These are phyloP conservation scores for Drosophila orena DNA, from an alignment of 1,140 invertebrate species.

Conservation along the genomic window DNA sequence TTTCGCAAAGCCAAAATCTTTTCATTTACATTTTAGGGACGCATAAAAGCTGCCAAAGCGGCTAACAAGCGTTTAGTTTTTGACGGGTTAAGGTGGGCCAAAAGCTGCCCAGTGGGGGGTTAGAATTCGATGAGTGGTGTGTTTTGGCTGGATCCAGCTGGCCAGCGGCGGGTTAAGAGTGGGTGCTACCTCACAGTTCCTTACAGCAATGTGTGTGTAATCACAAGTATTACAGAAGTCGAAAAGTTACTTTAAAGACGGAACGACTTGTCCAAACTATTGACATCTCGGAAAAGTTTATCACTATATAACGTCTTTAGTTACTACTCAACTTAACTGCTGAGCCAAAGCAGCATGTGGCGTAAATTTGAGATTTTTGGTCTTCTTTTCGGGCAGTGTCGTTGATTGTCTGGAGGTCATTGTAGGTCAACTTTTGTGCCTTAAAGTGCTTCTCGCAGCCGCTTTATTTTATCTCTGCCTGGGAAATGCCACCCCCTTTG, in stretches of 20 bases:
- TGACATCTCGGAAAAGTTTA: no score
- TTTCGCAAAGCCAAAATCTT: slow-evolving; percentile 49
- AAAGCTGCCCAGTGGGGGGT: background rate
- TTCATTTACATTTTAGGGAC: slow-evolving; percentile 72
- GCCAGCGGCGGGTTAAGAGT: background rate
- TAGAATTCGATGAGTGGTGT: background rate
- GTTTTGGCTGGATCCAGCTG: background rate
- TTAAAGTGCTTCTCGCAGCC: slow-evolving; percentile 40
- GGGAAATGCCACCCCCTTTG: slow-evolving; percentile 2
- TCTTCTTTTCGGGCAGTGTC: slow-evolving; percentile 3
- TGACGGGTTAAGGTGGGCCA: background rate
- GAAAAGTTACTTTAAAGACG: no score
- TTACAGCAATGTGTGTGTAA: background rate
- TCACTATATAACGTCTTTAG: background rate
- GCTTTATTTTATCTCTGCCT: slow-evolving; percentile 22
- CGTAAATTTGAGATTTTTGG: no score
- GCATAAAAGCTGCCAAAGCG: slow-evolving; percentile 77
- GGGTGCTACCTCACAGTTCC: background rate
- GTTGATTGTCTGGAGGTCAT: slow-evolving; percentile 52
- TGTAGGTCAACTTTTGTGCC: slow-evolving; percentile 59
- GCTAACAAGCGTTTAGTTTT: slow-evolving; percentile 69
- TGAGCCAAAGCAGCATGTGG: background rate
- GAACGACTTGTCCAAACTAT: no score
- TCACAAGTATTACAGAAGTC: background rate
- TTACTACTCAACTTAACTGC: no score